Evolutionary conservation across 2,888 invertebrate genomes (phyloP), one percentile per base, ranked within the genome.

Genomic region (Drosophila phalerata): DNA sequence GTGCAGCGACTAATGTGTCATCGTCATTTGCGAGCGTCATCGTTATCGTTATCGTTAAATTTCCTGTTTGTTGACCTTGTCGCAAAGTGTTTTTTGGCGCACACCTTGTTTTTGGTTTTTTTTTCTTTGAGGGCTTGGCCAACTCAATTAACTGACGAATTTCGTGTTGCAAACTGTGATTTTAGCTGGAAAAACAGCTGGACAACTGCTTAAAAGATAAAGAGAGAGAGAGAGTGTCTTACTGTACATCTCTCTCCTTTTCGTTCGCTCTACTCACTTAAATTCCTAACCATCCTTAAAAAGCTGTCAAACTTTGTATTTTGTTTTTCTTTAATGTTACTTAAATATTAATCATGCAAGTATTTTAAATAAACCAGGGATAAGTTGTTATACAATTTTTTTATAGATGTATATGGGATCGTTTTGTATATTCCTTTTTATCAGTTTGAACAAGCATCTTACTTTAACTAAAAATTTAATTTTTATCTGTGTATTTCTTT

Each of bases 1-100:
- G 60, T 61, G 60, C 60, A 61, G 53, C 55, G 25, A 34, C 47
- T 19, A 48, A 51, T 45, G 45, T 32, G 71, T 25, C 61, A 48
- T 48, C 53, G 42, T 42, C 28, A 28, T 28, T 8, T 1, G 28
- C 8, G 28, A 28, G 28, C 53, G 42, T 42, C 53, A 17, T 53
- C 30, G 32, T 38, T 43, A 34, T 43, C 40, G 58, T 32, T 19
- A 25, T 30, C 13, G 45, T 10, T 34, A 69, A 63, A 6, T 37
- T 22, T 10, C 30, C 2, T 61, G 25, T 34, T 17, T 45, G 25
- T 55, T 58, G 53, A 52, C 63, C 40, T 61, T 62, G 62, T 57
- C 43, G 28, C 37, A 45, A 45, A 37, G 28, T 55, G 32, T 45
- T 64, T 64, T 62, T 37, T 58, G 11, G 55, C 17, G 13, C 72